phyloP scores from a whole-genome alignment of 2,888 invertebrate species.

The Chaetogeoica ovagalla region DNA sequence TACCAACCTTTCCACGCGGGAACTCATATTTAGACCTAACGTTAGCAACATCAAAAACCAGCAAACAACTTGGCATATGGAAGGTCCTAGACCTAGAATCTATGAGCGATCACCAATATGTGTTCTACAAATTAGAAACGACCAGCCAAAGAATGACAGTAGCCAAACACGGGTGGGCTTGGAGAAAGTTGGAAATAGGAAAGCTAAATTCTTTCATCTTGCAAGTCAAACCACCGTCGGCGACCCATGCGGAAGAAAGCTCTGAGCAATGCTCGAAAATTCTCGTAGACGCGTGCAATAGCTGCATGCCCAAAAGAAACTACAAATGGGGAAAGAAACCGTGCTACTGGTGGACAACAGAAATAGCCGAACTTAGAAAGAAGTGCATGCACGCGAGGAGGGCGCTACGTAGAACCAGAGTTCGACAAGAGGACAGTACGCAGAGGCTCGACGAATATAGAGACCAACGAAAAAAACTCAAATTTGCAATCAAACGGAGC shows the following conservation, averaged over 20 bases:
- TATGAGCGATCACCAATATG: neutral
- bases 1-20: neutral
- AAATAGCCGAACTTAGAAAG: neutral
- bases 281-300: too few relatives aligned
- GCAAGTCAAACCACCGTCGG: neutral
- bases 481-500: neutral
- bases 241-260: too few relatives aligned
- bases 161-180: neutral
- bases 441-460: neutral
- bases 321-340: too few relatives aligned
- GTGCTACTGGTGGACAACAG: slow-evolving; percentile 3
- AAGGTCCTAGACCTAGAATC: too few relatives aligned
- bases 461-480: neutral
- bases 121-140: neutral
- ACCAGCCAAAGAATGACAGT: neutral
- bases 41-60: too few relatives aligned
- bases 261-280: too few relatives aligned
- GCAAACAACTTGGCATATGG: too few relatives aligned
- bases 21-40: neutral
- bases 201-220: neutral
- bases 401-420: neutral
- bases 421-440: neutral
- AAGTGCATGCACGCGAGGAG: slow-evolving; percentile 1
- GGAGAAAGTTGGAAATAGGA: neutral
- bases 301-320: too few relatives aligned